These are phyloP conservation scores for Octodon degus DNA, from an alignment of 2,113 vertebrate species.

Conservation along the genomic window DNA sequence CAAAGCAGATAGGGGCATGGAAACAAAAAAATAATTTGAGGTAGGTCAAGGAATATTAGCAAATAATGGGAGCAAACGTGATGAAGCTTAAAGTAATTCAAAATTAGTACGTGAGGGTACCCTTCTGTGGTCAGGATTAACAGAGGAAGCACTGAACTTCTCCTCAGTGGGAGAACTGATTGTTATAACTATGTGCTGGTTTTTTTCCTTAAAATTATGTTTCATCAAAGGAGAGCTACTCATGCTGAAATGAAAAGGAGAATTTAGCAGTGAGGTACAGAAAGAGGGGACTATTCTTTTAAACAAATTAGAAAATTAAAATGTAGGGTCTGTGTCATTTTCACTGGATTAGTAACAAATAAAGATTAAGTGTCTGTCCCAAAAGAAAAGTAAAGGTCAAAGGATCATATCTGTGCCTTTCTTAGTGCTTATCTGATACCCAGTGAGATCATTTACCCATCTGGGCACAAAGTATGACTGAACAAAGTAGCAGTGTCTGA, in stretches of 20 bases:
- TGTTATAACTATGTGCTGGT: background rate
- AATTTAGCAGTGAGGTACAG: background rate
- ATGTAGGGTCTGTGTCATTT: background rate
- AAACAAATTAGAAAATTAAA: conserved; percentile 43
- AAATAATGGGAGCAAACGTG: background rate
- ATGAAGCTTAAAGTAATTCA: background rate
- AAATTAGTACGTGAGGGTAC: background rate
- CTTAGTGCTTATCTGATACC: background rate
- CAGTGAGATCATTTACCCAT: background rate
- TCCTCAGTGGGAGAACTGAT: background rate
- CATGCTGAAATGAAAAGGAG: conserved; percentile 17
- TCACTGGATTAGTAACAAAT: background rate
- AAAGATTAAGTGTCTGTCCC: background rate
- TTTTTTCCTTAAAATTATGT: conserved; percentile 33
- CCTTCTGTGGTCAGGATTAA: background rate
- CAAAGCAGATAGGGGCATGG: background rate
- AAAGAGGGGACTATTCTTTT: background rate
- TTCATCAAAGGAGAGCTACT: background rate
- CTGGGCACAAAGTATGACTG: background rate
- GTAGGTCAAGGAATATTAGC: background rate
- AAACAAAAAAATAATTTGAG: background rate
- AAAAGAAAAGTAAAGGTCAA: background rate
- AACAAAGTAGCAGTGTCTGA: background rate
- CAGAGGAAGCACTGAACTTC: background rate
- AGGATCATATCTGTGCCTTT: background rate